Base-by-base conservation (phyloP, 1,140 invertebrate species). In the Chironomus tepperi region DNA sequence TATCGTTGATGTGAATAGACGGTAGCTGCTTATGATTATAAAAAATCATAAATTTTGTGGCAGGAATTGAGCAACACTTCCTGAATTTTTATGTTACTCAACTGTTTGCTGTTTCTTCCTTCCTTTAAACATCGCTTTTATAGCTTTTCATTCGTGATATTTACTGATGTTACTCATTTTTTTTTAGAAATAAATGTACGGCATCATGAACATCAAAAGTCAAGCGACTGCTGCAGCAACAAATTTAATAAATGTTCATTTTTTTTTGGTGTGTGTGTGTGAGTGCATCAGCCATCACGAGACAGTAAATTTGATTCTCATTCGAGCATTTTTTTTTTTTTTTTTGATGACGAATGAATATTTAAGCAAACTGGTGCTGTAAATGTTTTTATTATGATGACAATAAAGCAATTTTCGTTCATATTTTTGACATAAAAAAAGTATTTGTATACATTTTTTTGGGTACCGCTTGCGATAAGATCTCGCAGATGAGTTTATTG, bases 311-410 rank as follows among this genome's bases (percentile, higher is more conserved):
- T 47, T 47, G 9, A 47, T 47, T 47, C 43, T 47, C 43, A 47
- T 15, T 10, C 43, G 15, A 47, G 15, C 8, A 7, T 7, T 47
- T 2, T 47, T 7, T 7, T 7, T 43, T 43, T 43, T 47, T 47
- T 47, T n/a, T 34, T 34, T 34, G n/a, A 57, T 57, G 47, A 57
- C 47, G 12, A 57, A 57, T 57, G 47, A 57, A 57, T 57, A 15
- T 57, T 57, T 57, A 57, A 57, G 15, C 5, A 57, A 57, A 47
- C 43, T 5, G 47, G 8, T 12, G 47, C 9, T 15, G 47, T 57
- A n/a, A 57, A 57, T 57, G 47, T 57, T 57, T 57, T 57, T 57
- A 57, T 57, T 57, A 57, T 57, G 47, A 57, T 57, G 47, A 57
- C 47, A 57, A 57, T 57, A 57, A 57, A 57, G 47, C 12, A 57